A percentile compares a stretch with the other conserved stretches of the same genome.
Evolutionary conservation across 2,888 invertebrate species (phyloP).

Genomic region (Drosophila phalerata): DNA sequence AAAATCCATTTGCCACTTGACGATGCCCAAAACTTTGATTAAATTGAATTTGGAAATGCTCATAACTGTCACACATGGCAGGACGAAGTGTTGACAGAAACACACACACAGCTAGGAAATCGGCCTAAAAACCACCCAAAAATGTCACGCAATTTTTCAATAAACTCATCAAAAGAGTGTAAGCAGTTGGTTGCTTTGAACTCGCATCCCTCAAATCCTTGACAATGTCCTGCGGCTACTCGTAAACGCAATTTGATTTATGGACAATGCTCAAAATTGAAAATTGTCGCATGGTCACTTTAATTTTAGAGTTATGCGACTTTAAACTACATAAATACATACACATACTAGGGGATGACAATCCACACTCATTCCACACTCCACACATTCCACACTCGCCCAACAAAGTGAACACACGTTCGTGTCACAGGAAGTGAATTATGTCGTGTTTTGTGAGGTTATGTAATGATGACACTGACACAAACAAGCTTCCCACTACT

Average conservation of each 20-base stretch:
- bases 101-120: constrained; percentile 13
- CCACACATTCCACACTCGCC: constrained; percentile 8
- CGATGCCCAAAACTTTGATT: constrained; percentile 59
- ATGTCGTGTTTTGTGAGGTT: constrained; percentile 81
- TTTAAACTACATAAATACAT: constrained; percentile 62
- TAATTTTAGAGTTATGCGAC: constrained; percentile 84
- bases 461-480: constrained; percentile 71
- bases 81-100: constrained; percentile 44
- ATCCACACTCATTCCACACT: constrained; percentile 7
- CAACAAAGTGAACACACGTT: constrained; percentile 38
- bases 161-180: constrained; percentile 75
- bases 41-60: constrained; percentile 76
- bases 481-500: constrained; percentile 27
- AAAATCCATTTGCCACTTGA: constrained; percentile 55
- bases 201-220: constrained; percentile 35
- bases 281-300: constrained; percentile 85
- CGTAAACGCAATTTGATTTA: constrained; percentile 78
- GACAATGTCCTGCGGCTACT: constrained; percentile 63
- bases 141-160: constrained; percentile 75
- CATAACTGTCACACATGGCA: constrained; percentile 81
- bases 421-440: constrained; percentile 82
- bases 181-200: constrained; percentile 56
- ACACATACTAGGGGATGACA: constrained; percentile 43
- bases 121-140: constrained; percentile 68
- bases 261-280: constrained; percentile 73